A percentile compares a stretch with the other conserved stretches of the same genome.
Evolutionary conservation across 2,888 invertebrate genomes (phyloP).

Genomic region (Nephrocerus scutellatus): DNA sequence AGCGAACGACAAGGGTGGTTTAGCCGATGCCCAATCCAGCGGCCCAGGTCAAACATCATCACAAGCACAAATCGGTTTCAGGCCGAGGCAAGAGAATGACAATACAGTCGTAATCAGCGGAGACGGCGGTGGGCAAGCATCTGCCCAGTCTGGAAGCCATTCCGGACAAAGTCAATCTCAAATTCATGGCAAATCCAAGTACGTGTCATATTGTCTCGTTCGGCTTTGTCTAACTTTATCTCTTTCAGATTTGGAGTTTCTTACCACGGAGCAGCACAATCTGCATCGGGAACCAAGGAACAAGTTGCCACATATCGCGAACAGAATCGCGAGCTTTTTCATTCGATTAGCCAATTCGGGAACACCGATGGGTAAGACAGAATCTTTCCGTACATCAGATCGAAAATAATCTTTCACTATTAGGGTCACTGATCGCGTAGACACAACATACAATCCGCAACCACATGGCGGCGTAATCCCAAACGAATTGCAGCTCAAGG

Average conservation of each 20-base stretch:
- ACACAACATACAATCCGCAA: slow-evolving; percentile 36
- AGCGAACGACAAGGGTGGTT: slow-evolving; percentile 73
- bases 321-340: slow-evolving; percentile 62
- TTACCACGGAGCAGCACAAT: slow-evolving; percentile 74
- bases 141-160: slow-evolving; percentile 67
- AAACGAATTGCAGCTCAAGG: slow-evolving; percentile 36
- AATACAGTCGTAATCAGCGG: slow-evolving; percentile 49
- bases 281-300: slow-evolving; percentile 66
- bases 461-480: slow-evolving; percentile 14
- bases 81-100: slow-evolving; percentile 57
- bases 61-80: slow-evolving; percentile 82
- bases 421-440: slow-evolving; percentile 43
- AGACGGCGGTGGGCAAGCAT: slow-evolving; percentile 69
- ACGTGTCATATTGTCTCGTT: not conserved
- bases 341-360: slow-evolving; percentile 52
- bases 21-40: slow-evolving; percentile 79
- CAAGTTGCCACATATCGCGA: slow-evolving; percentile 56
- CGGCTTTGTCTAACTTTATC: not conserved
- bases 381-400: not conserved
- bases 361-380: slow-evolving; percentile 36
- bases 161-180: slow-evolving; percentile 77
- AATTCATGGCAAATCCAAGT: slow-evolving; percentile 67
- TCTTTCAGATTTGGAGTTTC: slow-evolving; percentile 60
- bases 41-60: slow-evolving; percentile 80
- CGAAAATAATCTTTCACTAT: not conserved